A percentile compares a stretch with the other conserved stretches of the same genome.
These are phyloP conservation scores for Parambassis ranga DNA, from an alignment of 2,797 vertebrate species.

Conservation along the genomic window DNA sequence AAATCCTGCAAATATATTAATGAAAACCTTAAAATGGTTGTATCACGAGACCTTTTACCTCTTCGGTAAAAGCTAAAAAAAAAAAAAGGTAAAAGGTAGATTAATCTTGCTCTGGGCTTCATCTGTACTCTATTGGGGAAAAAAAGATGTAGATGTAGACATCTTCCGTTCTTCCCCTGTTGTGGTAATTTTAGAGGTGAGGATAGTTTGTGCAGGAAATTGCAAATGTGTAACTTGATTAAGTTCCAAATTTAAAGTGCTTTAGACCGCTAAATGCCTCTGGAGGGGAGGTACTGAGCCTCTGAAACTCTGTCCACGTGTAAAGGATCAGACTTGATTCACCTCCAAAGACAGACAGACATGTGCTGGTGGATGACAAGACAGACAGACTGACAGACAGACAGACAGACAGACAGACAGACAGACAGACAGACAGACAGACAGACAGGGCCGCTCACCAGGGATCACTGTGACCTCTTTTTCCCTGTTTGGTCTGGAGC, in stretches of 20 bases:
- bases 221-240: too few relatives aligned
- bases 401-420: constrained; percentile 6
- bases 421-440: constrained; percentile 18
- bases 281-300: background rate
- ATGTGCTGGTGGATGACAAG: background rate
- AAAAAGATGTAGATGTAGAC: too few relatives aligned
- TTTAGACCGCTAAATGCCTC: background rate
- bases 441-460: constrained; percentile 39
- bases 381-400: background rate
- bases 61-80: too few relatives aligned
- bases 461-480: constrained; percentile 69
- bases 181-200: too few relatives aligned
- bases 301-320: background rate
- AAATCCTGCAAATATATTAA: too few relatives aligned
- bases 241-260: background rate
- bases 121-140: too few relatives aligned
- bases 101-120: too few relatives aligned
- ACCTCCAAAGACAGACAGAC: constrained; percentile 1
- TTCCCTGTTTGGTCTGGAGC: constrained; percentile 76
- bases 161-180: too few relatives aligned
- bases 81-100: too few relatives aligned
- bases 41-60: too few relatives aligned
- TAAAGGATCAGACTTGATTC: background rate
- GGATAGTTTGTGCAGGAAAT: too few relatives aligned
- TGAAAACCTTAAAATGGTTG: too few relatives aligned